Evolutionary conservation across 2,797 vertebrate genomes (phyloP).

Genomic region (Muscicapa striata): DNA sequence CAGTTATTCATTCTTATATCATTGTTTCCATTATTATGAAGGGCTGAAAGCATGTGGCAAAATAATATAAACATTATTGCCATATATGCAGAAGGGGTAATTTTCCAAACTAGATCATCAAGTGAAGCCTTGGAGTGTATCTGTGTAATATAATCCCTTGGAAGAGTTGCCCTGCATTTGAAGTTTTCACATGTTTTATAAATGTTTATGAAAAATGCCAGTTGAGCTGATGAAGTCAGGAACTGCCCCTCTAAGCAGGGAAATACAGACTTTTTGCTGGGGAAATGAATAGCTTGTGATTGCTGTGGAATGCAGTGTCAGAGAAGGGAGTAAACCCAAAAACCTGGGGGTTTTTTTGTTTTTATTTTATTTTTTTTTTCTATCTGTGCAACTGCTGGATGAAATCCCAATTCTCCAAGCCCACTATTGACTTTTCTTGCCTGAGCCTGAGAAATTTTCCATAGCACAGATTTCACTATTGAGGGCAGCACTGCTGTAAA

Average conservation of each 20-base stretch:
- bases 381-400: neutral
- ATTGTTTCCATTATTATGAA: conserved; percentile 67
- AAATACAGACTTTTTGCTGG: neutral
- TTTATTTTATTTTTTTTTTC: neutral
- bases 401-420: neutral
- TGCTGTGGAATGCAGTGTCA: neutral
- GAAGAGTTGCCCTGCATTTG: neutral
- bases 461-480: neutral
- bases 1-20: conserved; percentile 54
- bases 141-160: neutral
- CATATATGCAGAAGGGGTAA: conserved; percentile 41
- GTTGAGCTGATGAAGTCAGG: neutral
- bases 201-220: neutral
- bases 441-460: neutral
- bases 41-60: conserved; percentile 55
- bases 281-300: neutral
- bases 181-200: conserved; percentile 9
- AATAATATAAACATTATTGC: conserved; percentile 62
- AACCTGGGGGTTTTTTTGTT: neutral
- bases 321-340: neutral
- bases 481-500: conserved; percentile 61
- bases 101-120: conserved; percentile 38
- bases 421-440: neutral
- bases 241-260: neutral
- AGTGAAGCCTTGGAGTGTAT: neutral